Base-by-base conservation (phyloP, 2,888 invertebrate genomes). In the Vesta saturnalis region DNA sequence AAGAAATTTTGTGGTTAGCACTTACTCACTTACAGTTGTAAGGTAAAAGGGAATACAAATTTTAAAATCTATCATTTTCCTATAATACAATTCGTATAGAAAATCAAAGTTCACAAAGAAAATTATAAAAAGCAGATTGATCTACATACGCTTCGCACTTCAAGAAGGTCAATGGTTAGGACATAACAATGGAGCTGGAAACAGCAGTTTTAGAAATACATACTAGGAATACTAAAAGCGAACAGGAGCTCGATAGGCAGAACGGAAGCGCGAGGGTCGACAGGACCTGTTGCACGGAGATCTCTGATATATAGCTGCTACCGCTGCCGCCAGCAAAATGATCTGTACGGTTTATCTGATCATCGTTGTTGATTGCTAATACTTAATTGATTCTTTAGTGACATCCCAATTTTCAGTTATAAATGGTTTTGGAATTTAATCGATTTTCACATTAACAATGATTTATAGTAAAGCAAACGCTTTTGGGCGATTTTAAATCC, bases 101-200 rank as follows among this genome's bases (percentile, higher is more conserved):
- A 39, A 39, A 39, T 39, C 39, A 39, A n/a, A 6, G 39, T 39
- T 8, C 8, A 23, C 16, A 47, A 47, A 47, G 15, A 2, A 47
- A 47, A 47, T 14, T n/a, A 52, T 52, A 52, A 52, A 52, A 52
- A 18, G 18, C 18, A 52, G 52, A 19, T 52, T 54, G 70, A 76
- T 76, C 75, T 74, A 72, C 74, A 75, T 75, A 64, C 60, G 65
- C 55, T 70, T 69, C 71, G 69, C 65, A 73, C 73, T 72, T 71
- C 56, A 57, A 60, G 60, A 67, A 72, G 73, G 73, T 73, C 72
- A 74, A 74, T 72, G 72, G 73, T 69, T 64, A 59, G 73, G 59
- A 70, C 72, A 71, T 70, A 64, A 74, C 71, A 73, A 74, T 74
- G 69, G 65, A 73, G 73, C 60, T 64, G 66, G 67, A 61, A 72